These are phyloP conservation scores for Sthenelais limicola DNA, from an alignment of 2,888 invertebrate species.

Conservation along the genomic window DNA sequence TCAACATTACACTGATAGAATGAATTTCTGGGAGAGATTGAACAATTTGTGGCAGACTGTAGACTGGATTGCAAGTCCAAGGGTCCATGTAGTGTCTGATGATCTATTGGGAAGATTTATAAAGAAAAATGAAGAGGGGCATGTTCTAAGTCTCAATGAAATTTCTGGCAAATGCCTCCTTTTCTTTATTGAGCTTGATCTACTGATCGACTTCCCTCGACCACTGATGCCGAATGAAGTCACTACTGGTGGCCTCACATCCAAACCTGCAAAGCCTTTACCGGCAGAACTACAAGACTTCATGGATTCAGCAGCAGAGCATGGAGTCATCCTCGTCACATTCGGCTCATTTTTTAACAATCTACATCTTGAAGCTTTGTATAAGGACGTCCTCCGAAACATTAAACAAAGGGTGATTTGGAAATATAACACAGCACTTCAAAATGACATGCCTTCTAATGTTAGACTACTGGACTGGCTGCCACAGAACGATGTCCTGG, in stretches of 20 bases:
- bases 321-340: constrained; percentile 12
- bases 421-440: not conserved
- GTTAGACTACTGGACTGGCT: constrained; percentile 48
- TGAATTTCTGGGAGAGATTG: no score
- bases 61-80: no score
- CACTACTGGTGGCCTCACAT: constrained; percentile 4
- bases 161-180: not conserved
- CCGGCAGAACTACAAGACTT: not conserved
- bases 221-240: constrained; percentile 23
- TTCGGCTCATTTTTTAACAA: constrained; percentile 2
- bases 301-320: not conserved
- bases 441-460: not conserved
- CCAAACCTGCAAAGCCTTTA: constrained; percentile 14
- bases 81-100: no score
- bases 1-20: no score
- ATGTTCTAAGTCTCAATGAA: no score
- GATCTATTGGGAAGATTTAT: no score
- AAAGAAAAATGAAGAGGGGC: no score
- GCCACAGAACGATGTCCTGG: constrained; percentile 57
- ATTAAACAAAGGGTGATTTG: constrained; percentile 2
- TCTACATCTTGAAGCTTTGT: not conserved
- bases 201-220: not conserved
- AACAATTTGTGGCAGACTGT: no score
- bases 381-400: not conserved
- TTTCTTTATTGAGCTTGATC: not conserved